These are phyloP conservation scores for Anolis sagrei DNA, from an alignment of 2,113 vertebrate genomes.

Conservation along the genomic window DNA sequence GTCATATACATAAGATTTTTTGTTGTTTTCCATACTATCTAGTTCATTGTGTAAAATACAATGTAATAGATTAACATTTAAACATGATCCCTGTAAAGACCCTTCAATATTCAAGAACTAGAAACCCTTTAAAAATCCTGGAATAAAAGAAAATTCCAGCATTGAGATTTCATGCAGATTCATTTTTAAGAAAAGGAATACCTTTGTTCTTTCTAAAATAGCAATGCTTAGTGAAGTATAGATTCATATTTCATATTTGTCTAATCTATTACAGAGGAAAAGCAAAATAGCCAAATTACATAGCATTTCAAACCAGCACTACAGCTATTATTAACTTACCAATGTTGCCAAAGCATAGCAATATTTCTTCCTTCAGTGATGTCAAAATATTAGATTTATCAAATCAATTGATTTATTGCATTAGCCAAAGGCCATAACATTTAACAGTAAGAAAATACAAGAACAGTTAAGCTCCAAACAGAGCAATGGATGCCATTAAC, in stretches of 20 bases:
- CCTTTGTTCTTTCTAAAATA: conserved; percentile 44
- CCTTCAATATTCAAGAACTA: too few species aligned
- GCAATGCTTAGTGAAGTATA: conserved; percentile 33
- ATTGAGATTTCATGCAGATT: conserved; percentile 21
- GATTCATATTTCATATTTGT: conserved; percentile 37
- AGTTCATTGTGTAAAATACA: too few species aligned
- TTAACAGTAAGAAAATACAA: conserved; percentile 18
- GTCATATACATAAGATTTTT: too few species aligned
- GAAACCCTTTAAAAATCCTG: too few species aligned
- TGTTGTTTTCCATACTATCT: too few species aligned
- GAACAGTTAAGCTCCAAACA: conserved; percentile 16
- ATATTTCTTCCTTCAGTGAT: conserved; percentile 1
- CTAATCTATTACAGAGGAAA: conserved; percentile 29
- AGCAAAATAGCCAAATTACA: conserved; percentile 49
- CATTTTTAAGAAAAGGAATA: background rate
- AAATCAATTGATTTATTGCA: conserved; percentile 20
- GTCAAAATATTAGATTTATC: background rate
- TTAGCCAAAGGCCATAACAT: conserved; percentile 4
- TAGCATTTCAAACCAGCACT: conserved; percentile 24
- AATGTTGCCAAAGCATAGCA: background rate
- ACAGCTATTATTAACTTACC: conserved; percentile 36
- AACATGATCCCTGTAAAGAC: too few species aligned
- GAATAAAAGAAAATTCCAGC: too few species aligned
- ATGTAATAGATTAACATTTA: too few species aligned
- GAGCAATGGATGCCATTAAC: conserved; percentile 2